Evolutionary conservation across 1,140 invertebrate species (phyloP), one percentile per base, ranked within the genome.

Genomic region (Chlorops oryzae): DNA sequence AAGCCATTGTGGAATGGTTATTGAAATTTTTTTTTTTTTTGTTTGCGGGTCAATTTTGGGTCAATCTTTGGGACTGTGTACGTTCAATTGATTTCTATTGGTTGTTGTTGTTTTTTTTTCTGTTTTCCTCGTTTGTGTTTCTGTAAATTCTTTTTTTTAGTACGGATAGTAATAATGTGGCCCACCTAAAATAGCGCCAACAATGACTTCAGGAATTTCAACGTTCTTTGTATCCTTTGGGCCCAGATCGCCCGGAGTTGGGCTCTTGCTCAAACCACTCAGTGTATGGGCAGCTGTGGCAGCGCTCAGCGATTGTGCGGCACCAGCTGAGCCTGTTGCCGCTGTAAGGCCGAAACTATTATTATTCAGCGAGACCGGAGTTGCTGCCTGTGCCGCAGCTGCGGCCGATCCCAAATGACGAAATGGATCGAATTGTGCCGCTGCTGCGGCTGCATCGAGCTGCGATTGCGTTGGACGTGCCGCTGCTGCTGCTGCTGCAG

Each of bases 201-300:
- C 92, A 76, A 97, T 94, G 76, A 86, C 82, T 79, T 89, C 95
- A 50, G 92, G 83, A 73, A 97, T 92, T 81, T 96, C 90, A 69
- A 92, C 84, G 79, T 92, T 90, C 74, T 89, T 89, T 70, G 79
- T 82, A 78, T 84, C 84, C 79, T 86, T 86, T 76, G 77, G 79
- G 58, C 78, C 77, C 46, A 80, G 69, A 75, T 86, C 85, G 56
- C 84, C 86, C 56, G 87, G 87, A 65, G 86, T 87, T 65, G 88
- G 88, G 75, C 86, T 88, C 79, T 90, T 91, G 78, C 83, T 84
- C 59, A 90, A 79, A 75, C 90, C 87, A 70, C 88, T 83, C 74
- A 85, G 85, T 63, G 80, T 77, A 66, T 81, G 81, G 51, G 81
- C 81, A 12, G 56, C 51, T 4, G 38, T 42, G 39, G 83, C 88